Evolutionary conservation across 2,113 vertebrate genomes (phyloP), one percentile per base, ranked within the genome.

Genomic region (Andinoacara biseriatus): DNA sequence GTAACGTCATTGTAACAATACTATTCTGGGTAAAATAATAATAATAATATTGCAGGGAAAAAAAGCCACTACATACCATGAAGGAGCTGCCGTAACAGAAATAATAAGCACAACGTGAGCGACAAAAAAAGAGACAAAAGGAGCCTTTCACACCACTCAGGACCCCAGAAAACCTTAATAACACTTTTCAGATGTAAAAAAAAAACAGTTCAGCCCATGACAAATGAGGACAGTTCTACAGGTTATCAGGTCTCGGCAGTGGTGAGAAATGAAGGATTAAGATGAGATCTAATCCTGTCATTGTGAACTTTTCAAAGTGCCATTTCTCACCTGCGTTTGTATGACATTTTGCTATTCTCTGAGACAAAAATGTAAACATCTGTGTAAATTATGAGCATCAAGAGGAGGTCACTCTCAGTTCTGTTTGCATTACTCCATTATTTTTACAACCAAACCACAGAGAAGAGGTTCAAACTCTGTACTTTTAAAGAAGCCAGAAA

Each of bases 341-440:
- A 1, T 92, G 87, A 91, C 89, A 92, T 75, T 85, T 62, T 69
- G 67, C 89, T 88, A 84, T 91, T 91, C 76, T 87, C 72, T 2
- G 7, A 74, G 83, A 89, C 79, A 74, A 84, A 90, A 91, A 93
- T 86, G 84, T 94, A 92, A 93, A 93, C 89, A 90, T 88, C 58
- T 20, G 49, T 43, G 60, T 87, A 87, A 93, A 91, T 90, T 87
- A 87, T 87, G 90, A 86, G 83, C 82, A 81, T 74, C 18, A 81
- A 81, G 74, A 57, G 56, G 87, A 83, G 91, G 89, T 92, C 90
- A 87, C 33, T 84, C 18, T 56, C 80, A 87, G 93, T 93, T 92
- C 86, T 93, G 91, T 93, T 94, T 93, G 91, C 58, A 83, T 86
- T 90, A 85, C 57, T 56, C 59, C 29, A 69, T 75, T 87, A 84